Evolutionary conservation across 2,113 vertebrate species (phyloP).

Genomic region (Caranx ignobilis): DNA sequence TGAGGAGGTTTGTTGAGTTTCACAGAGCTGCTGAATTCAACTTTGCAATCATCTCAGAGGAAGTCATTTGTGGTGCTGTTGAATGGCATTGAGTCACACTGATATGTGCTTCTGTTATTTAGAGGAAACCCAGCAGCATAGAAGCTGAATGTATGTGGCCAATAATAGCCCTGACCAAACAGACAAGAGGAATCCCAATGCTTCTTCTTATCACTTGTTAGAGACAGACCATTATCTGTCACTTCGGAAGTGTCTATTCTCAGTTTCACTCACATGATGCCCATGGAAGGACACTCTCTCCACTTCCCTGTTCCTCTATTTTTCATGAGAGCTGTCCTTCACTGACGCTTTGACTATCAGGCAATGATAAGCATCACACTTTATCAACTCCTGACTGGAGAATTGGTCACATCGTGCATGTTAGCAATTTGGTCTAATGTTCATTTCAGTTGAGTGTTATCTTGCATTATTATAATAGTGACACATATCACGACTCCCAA

Average conservation of each 20-base stretch:
- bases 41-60: too few species aligned
- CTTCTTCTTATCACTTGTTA: neutral
- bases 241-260: conserved; percentile 23
- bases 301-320: conserved; percentile 44
- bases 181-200: neutral
- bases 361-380: neutral
- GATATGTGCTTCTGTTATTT: neutral
- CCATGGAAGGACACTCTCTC: conserved; percentile 49
- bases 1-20: neutral
- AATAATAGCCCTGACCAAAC: neutral
- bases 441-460: neutral
- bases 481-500: neutral
- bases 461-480: neutral
- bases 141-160: neutral
- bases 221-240: conserved; percentile 15
- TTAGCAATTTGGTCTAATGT: neutral
- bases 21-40: neutral
- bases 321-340: neutral
- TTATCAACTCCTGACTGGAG: neutral
- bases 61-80: neutral
- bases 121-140: neutral
- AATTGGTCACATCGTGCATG: neutral
- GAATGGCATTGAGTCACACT: neutral
- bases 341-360: neutral
- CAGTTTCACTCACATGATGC: conserved; percentile 50